phyloP scores from a whole-genome alignment of 2,888 invertebrate species.

The Latrodectus elegans region DNA sequence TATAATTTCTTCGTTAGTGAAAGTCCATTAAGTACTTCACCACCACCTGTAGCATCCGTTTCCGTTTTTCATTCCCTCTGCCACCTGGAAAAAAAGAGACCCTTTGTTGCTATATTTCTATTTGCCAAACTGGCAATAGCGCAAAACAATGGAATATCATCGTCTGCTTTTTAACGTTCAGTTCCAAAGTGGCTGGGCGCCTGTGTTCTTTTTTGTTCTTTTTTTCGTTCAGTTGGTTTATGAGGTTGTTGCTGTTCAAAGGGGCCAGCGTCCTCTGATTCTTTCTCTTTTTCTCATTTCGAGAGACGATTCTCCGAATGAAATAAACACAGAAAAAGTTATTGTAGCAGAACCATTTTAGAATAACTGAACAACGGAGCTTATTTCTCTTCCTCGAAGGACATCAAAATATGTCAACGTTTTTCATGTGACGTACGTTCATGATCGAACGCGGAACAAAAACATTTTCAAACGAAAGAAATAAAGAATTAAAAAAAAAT shows the following conservation, averaged over 20 bases:
- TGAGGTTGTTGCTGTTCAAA: background rate
- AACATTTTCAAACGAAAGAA: background rate
- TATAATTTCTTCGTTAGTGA: background rate
- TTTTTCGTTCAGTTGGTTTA: background rate
- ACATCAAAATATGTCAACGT: background rate
- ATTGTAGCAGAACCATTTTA: conserved; percentile 5
- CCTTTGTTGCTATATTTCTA: background rate
- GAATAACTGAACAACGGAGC: background rate
- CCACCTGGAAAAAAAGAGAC: background rate
- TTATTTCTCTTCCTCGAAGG: background rate
- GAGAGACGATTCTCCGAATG: background rate
- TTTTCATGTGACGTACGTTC: background rate
- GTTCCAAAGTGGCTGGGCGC: background rate
- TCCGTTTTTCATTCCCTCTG: conserved; percentile 1
- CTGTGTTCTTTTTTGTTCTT: background rate
- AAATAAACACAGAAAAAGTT: conserved; percentile 5
- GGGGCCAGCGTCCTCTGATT: conserved; percentile 1
- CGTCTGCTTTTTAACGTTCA: conserved; percentile 2
- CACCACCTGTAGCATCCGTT: conserved; percentile 3
- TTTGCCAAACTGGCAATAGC: background rate
- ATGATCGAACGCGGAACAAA: conserved; percentile 3
- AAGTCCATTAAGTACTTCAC: background rate
- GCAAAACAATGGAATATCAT: background rate
- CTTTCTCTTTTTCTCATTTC: background rate
- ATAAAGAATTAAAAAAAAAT: too few species aligned